phyloP scores from a whole-genome alignment of 2,113 vertebrate species.

The Silurus meridionalis region DNA sequence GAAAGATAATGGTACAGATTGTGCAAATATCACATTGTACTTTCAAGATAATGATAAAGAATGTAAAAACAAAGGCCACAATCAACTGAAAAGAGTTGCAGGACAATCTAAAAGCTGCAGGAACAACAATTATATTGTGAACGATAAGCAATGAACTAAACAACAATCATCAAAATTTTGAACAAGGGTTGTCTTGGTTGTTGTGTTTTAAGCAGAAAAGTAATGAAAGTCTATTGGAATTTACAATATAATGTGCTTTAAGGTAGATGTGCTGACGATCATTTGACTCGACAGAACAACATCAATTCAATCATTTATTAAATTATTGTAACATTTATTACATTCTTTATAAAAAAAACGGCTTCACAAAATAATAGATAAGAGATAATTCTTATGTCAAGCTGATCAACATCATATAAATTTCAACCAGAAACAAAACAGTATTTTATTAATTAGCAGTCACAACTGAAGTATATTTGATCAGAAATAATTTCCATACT shows the following conservation, averaged over 20 bases:
- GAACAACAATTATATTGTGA: no score
- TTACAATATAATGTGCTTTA: not conserved
- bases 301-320: no score
- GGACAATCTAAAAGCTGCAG: no score
- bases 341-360: not conserved
- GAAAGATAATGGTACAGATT: not conserved
- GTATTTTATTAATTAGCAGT: not conserved
- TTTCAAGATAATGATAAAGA: not conserved
- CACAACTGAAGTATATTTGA: not conserved
- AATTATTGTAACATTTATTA: no score
- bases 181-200: no score
- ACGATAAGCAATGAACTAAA: no score
- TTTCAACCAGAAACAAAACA: not conserved
- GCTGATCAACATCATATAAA: not conserved
- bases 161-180: no score
- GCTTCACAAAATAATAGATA: not conserved
- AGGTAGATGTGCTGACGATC: not conserved
- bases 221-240: no score
- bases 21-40: not conserved
- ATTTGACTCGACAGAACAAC: not conserved
- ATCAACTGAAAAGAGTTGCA: not conserved
- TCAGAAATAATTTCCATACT: no score
- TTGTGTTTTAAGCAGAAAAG: no score
- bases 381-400: conserved; percentile 11
- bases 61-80: not conserved